Evolutionary conservation across 2,888 invertebrate species (phyloP).

Genomic region (Rotaria socialis): DNA sequence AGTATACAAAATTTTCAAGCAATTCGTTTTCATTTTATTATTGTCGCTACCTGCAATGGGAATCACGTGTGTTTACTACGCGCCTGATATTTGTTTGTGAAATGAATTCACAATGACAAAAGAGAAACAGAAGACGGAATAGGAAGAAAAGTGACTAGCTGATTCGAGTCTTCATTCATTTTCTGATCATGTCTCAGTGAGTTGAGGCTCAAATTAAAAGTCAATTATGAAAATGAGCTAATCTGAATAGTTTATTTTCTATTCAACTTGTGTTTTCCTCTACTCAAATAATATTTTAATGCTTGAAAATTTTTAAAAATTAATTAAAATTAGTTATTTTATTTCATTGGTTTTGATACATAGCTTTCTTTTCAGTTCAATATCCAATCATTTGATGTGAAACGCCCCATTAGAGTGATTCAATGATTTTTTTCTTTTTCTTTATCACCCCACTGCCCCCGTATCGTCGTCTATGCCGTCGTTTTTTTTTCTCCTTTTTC

Average conservation of each 20-base stretch:
- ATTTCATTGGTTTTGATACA: neutral
- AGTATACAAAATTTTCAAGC: neutral
- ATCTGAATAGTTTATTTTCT: no score
- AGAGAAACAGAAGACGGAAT: neutral
- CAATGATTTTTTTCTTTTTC: neutral
- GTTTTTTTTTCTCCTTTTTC: neutral
- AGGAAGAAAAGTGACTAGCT: no score
- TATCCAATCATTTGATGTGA: neutral
- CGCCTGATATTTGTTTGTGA: neutral
- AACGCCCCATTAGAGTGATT: neutral
- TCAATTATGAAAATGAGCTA: no score
- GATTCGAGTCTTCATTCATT: no score
- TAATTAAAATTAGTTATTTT: no score
- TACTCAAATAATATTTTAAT: no score
- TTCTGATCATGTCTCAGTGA: no score
- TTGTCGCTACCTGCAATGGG: neutral
- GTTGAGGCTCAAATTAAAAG: no score
- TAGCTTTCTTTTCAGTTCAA: neutral
- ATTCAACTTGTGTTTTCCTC: no score
- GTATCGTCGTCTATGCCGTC: constrained; percentile 9
- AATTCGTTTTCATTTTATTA: neutral
- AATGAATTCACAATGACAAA: neutral
- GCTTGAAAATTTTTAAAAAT: no score
- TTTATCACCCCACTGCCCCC: neutral
- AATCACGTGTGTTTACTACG: constrained; percentile 1